phyloP scores from a whole-genome alignment of 2,888 invertebrate species.

The Antheraea yamamai region DNA sequence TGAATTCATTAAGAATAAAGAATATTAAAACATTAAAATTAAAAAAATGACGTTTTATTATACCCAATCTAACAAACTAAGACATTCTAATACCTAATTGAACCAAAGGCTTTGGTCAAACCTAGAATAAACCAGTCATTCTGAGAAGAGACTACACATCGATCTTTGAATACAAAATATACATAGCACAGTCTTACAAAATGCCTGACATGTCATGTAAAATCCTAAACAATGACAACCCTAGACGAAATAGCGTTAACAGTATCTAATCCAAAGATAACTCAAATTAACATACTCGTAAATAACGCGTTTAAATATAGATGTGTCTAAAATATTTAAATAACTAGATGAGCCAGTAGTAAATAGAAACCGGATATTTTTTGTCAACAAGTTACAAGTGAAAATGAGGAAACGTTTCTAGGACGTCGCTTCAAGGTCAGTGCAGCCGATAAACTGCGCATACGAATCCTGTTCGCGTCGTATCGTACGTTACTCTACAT shows the following conservation, averaged over 20 bases:
- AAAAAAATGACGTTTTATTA: too few species aligned
- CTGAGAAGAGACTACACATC: too few species aligned
- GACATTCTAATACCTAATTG: too few species aligned
- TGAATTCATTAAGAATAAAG: too few species aligned
- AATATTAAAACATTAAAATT: too few species aligned
- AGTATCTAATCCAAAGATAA: background rate
- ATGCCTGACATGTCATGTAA: background rate
- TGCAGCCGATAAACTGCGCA: conserved; percentile 17
- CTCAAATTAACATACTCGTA: background rate
- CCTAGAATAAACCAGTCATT: too few species aligned
- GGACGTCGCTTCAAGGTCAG: conserved; percentile 20
- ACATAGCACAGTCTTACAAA: background rate
- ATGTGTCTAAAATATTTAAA: background rate
- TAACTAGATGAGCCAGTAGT: conserved; percentile 10
- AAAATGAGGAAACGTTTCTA: conserved; percentile 20
- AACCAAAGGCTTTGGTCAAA: too few species aligned
- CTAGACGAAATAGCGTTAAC: background rate
- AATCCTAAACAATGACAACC: background rate
- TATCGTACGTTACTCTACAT: background rate
- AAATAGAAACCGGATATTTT: conserved; percentile 11
- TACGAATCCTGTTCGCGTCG: conserved; percentile 3
- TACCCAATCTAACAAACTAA: too few species aligned
- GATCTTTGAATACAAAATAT: too few species aligned
- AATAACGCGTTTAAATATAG: conserved; percentile 8
- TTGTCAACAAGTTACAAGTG: conserved; percentile 15